These are phyloP conservation scores for Mesitornis unicolor DNA, from an alignment of 2,113 vertebrate species.

Conservation along the genomic window DNA sequence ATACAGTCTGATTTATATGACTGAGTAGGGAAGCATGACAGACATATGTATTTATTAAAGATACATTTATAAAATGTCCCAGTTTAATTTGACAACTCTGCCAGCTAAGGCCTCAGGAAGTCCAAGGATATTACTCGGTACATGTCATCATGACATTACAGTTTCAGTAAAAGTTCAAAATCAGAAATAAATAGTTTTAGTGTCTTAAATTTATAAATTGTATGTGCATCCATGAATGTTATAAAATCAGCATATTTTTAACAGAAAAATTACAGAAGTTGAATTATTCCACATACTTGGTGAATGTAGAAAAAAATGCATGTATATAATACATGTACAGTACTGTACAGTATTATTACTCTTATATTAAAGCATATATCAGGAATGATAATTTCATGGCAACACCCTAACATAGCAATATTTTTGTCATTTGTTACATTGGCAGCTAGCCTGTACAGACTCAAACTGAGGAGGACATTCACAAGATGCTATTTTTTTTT, in stretches of 20 bases:
- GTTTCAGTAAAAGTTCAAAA: background rate
- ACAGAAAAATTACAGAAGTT: background rate
- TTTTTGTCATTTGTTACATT: background rate
- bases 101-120: background rate
- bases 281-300: background rate
- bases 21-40: slow-evolving; percentile 44
- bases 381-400: background rate
- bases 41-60: slow-evolving; percentile 60
- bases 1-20: slow-evolving; percentile 51
- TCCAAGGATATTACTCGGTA: background rate
- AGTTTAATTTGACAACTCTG: slow-evolving; percentile 44
- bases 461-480: background rate
- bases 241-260: background rate
- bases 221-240: background rate
- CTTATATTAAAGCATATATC: background rate
- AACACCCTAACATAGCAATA: background rate
- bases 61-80: slow-evolving; percentile 2
- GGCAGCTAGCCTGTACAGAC: background rate
- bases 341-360: background rate
- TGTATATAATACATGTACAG: background rate
- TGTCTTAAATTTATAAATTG: background rate
- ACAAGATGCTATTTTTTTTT: fast-evolving
- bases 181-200: background rate
- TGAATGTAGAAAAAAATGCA: background rate
- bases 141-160: background rate